Conservation (phyloP, 1,140 invertebrate species). For the Acarapis woodi region DNA sequence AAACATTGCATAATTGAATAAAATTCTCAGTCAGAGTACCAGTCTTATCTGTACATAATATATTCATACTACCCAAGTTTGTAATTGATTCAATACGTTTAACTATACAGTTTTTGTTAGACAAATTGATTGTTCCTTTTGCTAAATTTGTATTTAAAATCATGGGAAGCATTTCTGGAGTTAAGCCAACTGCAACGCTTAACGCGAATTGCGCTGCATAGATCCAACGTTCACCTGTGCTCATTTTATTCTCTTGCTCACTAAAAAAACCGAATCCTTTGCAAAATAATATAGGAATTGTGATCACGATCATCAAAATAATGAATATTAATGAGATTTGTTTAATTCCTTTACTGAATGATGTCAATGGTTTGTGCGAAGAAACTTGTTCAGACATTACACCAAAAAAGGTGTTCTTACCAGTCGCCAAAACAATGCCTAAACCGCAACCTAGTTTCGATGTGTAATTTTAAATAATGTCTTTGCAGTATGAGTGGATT, state of each 20-base stretch:
- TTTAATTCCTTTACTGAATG: too few relatives aligned
- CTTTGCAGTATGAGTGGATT: too few relatives aligned
- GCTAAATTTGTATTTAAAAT: background rate
- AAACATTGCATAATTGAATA: background rate
- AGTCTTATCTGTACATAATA: background rate
- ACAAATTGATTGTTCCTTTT: background rate
- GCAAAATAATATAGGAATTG: background rate
- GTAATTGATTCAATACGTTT: background rate
- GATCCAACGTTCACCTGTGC: background rate
- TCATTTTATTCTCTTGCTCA: too few relatives aligned
- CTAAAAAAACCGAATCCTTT: background rate
- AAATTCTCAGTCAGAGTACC: background rate
- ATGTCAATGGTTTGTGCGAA: too few relatives aligned
- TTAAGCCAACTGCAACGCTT: background rate
- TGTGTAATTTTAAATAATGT: too few relatives aligned
- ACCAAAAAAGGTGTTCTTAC: too few relatives aligned
- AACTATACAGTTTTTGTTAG: background rate
- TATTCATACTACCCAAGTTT: background rate
- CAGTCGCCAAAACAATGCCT: too few relatives aligned
- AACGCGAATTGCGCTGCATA: background rate
- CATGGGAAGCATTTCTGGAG: background rate
- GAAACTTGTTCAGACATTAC: too few relatives aligned
- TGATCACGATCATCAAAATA: too few relatives aligned
- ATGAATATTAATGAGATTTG: too few relatives aligned
- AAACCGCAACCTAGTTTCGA: too few relatives aligned